These are phyloP conservation scores for Nerophis lumbriciformis DNA, from an alignment of 2,113 vertebrate species.

Conservation along the genomic window DNA sequence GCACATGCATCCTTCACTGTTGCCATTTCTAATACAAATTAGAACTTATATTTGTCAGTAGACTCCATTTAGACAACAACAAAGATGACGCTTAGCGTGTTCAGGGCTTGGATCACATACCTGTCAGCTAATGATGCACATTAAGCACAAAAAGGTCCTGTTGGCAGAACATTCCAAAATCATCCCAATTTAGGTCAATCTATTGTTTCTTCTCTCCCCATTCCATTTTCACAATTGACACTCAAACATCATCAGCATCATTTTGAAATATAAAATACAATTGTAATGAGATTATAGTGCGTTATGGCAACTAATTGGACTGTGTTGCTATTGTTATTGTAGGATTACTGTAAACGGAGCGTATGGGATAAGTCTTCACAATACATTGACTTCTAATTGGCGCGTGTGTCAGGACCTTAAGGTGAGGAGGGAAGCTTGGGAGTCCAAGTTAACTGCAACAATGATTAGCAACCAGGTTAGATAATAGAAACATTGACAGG, in stretches of 20 bases:
- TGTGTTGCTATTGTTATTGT: constrained; percentile 37
- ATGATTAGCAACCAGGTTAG: not conserved
- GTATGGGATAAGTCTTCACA: constrained; percentile 12
- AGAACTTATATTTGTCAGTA: too few relatives aligned
- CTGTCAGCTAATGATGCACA: not conserved
- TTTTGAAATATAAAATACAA: constrained; percentile 5
- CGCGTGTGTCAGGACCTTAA: constrained; percentile 15
- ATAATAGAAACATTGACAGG: not conserved
- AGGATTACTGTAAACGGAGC: constrained; percentile 4
- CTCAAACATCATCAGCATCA: not conserved
- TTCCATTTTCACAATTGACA: not conserved
- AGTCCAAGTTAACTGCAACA: not conserved
- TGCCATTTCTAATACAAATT: too few relatives aligned
- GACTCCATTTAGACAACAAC: not conserved
- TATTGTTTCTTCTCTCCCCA: not conserved
- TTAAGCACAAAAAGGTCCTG: not conserved
- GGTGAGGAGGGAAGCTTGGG: not conserved
- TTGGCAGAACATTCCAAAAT: constrained; percentile 11
- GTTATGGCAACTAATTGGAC: constrained; percentile 42
- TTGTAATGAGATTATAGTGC: constrained; percentile 24
- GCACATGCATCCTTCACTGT: too few relatives aligned
- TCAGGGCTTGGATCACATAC: constrained; percentile 1
- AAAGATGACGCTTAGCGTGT: constrained; percentile 5
- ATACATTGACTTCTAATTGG: constrained; percentile 22
- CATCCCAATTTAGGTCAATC: constrained; percentile 7